These are phyloP conservation scores for Arenaria interpres DNA, from an alignment of 2,113 vertebrate genomes.

Conservation along the genomic window DNA sequence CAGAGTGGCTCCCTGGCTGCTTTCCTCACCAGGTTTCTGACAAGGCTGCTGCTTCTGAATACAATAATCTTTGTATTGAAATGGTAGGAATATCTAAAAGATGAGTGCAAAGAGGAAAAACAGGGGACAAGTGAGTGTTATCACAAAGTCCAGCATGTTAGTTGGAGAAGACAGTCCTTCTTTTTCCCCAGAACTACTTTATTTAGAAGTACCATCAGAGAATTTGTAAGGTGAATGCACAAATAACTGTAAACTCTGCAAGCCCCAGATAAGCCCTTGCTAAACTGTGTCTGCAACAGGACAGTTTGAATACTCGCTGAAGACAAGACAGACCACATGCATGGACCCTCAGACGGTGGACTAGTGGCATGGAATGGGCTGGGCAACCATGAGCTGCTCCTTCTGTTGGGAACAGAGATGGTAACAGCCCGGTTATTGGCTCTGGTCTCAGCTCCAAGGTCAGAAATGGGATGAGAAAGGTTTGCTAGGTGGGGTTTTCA, in stretches of 20 bases:
- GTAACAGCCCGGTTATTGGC: background rate
- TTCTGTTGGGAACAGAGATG: background rate
- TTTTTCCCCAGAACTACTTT: background rate
- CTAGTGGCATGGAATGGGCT: background rate
- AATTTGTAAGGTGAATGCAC: background rate
- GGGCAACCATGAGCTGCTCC: background rate
- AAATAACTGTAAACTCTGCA: background rate
- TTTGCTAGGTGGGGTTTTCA: background rate
- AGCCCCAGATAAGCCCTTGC: background rate
- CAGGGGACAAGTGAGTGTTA: fast-evolving
- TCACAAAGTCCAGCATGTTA: background rate
- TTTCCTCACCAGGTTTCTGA: background rate
- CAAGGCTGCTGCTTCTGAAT: background rate
- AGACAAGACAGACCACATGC: background rate
- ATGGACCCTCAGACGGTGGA: background rate
- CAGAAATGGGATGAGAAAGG: background rate
- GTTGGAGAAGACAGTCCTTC: background rate
- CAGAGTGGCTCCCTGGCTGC: background rate
- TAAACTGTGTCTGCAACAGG: background rate
- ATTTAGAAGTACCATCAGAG: background rate
- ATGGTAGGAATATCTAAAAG: background rate
- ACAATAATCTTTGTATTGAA: background rate
- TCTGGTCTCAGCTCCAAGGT: background rate
- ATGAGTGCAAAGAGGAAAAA: background rate
- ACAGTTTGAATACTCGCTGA: background rate